Percentiles rank a stretch among this genome's conserved stretches.
Evolutionary conservation across 2,113 vertebrate genomes (phyloP).

Genomic region (Crypturellus undulatus): DNA sequence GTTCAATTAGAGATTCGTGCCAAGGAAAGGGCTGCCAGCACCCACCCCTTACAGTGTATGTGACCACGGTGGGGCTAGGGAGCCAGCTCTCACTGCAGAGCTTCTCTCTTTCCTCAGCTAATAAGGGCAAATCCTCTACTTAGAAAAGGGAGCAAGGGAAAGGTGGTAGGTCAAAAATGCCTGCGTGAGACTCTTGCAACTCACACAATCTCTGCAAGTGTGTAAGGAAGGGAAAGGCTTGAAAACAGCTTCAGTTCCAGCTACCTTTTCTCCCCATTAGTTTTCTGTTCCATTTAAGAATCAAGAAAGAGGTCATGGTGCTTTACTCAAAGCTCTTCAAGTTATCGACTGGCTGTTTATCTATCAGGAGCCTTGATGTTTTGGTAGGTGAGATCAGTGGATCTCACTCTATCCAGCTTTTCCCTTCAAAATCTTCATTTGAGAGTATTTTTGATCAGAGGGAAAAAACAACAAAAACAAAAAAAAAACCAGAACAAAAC

Average conservation of each 20-base stretch:
- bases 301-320: not conserved
- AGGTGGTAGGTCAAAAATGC: not conserved
- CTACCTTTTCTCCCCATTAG: not conserved
- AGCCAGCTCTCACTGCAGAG: too few species aligned
- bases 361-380: not conserved
- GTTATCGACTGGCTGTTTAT: not conserved
- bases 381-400: not conserved
- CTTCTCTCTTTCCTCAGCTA: not conserved
- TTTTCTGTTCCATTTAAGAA: slow-evolving; percentile 10
- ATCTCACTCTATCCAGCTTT: not conserved
- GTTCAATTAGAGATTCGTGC: not conserved
- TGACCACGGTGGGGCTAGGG: not conserved
- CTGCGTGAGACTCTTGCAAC: not conserved
- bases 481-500: too few species aligned
- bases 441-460: not conserved
- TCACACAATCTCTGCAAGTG: not conserved
- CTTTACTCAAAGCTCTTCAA: not conserved
- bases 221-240: not conserved
- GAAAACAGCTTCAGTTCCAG: not conserved
- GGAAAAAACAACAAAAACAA: not conserved
- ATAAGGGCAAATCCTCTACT: not conserved
- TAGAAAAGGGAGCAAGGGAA: not conserved
- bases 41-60: not conserved
- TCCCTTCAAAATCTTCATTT: not conserved
- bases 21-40: not conserved